Evolutionary conservation across 2,797 vertebrate genomes (phyloP).

Genomic region (Poeciliopsis infans): DNA sequence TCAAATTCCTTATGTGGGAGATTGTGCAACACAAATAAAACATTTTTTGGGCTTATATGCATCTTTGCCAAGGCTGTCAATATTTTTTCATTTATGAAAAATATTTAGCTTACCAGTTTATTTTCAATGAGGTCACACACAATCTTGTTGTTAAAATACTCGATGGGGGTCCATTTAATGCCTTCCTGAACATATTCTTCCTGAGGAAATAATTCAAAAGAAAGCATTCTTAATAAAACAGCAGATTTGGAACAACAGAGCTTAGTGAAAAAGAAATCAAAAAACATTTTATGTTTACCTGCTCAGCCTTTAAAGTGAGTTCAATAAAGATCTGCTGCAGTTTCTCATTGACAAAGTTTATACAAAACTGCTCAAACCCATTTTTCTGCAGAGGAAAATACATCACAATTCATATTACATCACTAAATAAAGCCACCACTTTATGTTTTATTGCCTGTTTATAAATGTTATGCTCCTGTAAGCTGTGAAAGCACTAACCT

Average conservation of each 20-base stretch:
- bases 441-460: slow-evolving; percentile 7
- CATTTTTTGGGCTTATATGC: too few species aligned
- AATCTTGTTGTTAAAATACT: slow-evolving; percentile 99
- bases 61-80: not conserved
- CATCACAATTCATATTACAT: slow-evolving; percentile 13
- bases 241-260: not conserved
- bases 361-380: slow-evolving; percentile 98
- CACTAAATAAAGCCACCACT: slow-evolving; percentile 14
- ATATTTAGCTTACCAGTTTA: slow-evolving; percentile 86
- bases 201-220: slow-evolving; percentile 66
- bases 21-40: not conserved
- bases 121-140: slow-evolving; percentile 99
- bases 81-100: not conserved
- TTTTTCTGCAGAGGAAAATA: slow-evolving; percentile 84
- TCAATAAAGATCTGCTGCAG: slow-evolving; percentile 99
- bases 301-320: slow-evolving; percentile 96
- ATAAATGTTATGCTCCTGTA: slow-evolving; percentile 19
- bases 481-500: slow-evolving; percentile 76
- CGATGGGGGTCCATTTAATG: slow-evolving; percentile 94
- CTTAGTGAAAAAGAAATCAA: too few species aligned
- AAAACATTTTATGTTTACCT: slow-evolving; percentile 78
- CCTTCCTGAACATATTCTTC: slow-evolving; percentile 98
- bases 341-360: slow-evolving; percentile 99
- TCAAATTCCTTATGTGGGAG: not conserved
- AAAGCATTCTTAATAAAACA: not conserved